Conservation (phyloP, 2,797 vertebrate genomes). For the Arremon brunneinucha region DNA sequence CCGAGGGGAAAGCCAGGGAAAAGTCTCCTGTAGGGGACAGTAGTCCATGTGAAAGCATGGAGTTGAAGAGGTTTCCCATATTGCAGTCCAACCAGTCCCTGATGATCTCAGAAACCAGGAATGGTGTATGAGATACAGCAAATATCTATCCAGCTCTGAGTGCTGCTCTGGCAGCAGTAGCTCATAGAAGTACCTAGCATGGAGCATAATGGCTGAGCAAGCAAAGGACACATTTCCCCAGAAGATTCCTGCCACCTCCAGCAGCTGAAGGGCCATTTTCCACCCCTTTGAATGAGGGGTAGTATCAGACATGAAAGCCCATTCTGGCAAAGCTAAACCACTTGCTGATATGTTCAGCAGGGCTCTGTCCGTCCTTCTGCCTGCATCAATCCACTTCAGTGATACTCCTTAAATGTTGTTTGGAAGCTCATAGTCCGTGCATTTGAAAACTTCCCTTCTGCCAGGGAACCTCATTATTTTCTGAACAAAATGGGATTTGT, state of each 20-base stretch:
- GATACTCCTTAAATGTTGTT: not conserved
- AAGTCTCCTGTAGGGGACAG: not conserved
- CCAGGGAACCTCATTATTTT: not conserved
- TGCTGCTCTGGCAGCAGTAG: not conserved
- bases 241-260: not conserved
- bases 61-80: not conserved
- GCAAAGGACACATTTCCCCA: not conserved
- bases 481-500: not conserved
- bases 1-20: rapidly evolving
- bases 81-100: not conserved
- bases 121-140: not conserved
- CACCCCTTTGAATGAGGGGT: not conserved
- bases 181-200: not conserved
- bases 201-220: not conserved
- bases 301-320: not conserved
- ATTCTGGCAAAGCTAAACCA: not conserved
- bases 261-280: not conserved
- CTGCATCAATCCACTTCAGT: not conserved
- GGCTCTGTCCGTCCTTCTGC: not conserved
- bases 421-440: not conserved
- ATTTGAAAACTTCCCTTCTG: not conserved
- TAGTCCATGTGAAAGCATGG: not conserved
- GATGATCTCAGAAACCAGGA: not conserved
- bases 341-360: not conserved
- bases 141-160: not conserved